Base-by-base conservation (phyloP, 2,888 invertebrate genomes). In the Leptinotarsa tumamoca region DNA sequence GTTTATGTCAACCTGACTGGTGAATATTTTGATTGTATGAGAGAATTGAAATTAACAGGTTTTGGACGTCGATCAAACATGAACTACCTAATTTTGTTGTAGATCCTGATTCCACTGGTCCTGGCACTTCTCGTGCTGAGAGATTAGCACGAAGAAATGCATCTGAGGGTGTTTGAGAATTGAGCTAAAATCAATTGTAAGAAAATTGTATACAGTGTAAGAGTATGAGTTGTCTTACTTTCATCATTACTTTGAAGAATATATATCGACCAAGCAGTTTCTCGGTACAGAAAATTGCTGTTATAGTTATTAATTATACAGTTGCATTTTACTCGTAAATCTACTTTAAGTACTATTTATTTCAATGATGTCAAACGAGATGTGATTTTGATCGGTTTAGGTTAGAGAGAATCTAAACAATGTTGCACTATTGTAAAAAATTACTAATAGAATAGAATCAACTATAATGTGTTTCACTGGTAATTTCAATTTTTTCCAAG, bases 401-500 rank as follows among this genome's bases (percentile, higher is more conserved):
- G 82, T 82, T 66, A 69, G 43, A 77, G 56, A 71, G 70, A 76
- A 80, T 84, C 83, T 80, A 82, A 83, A 84, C 82, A 85, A 82
- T 85, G 85, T 86, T 85, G 85, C 86, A 86, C 86, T 79, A 78
- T 81, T 86, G 85, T 86, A 86, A 85, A 87, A 84, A 85, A 84
- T 85, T 85, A 85, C 83, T 81, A 81, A 84, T 86, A 85, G 85
- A 83, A 77, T 84, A 85, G 84, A 81, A 79, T 81, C 83, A 73
- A 80, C 80, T 81, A 83, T 83, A 80, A 83, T 85, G 84, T 85
- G 82, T 84, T 85, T 84, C 80, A 78, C 82, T 84, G 81, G 79
- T 81, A 58, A 14, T 66, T 76, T 63, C 52, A 43, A 54, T 51
- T 72, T 67, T 72, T 72, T 69, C 18, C 49, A 56, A 56, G 54